Base-by-base conservation (phyloP, 1,140 invertebrate species). In the Asbolus verrucosus region DNA sequence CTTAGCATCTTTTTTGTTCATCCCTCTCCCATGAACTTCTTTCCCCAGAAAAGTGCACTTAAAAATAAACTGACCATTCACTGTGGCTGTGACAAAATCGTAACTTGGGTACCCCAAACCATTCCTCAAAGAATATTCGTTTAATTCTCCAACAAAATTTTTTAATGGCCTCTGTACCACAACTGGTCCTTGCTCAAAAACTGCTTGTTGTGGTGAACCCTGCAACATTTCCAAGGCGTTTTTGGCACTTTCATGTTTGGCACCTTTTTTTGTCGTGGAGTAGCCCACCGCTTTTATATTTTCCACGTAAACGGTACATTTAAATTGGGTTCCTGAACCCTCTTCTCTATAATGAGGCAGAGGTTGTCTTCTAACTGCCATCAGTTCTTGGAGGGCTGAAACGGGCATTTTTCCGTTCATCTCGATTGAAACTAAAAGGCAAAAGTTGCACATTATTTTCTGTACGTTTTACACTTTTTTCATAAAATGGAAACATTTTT, bases 1-100 rank as follows among this genome's bases (percentile, higher is more conserved):
- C 54, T 73, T 73, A 6, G 72, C 72, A 38, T 65, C 50, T 63
- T 73, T 73, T 15, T 70, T 73, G 33, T 66, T 73, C 1, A 15
- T 8, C n/a, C 72, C 69, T 67, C 54, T 62, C 9, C 72, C 72
- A 2, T 30, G 8, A 6, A 27, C 8, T 1, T 24, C 24, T 24
- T 50, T 61, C 9, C 61, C 15, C 19, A 59, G 9, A 30, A 73
- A 73, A n/a, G 41, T 38, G 27, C 72, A 73, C 15, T 38, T 62
- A n/a, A 65, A 24, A 8, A n/a, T 24, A 61, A 70, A 73, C 11
- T 61, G 24, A 9, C 50, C 31, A 27, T 41, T 41, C 9, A 14
- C 8, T 4, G 38, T 9, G 1, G 21, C 39, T 1, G 43, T n/a
- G 14, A 24, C 9, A 11, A 59, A 65, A 8, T 61, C 65, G 62